A percentile compares a stretch with the other conserved stretches of the same genome.
phyloP scores from a whole-genome alignment of 2,888 invertebrate species.

The Drosophila koepferae region DNA sequence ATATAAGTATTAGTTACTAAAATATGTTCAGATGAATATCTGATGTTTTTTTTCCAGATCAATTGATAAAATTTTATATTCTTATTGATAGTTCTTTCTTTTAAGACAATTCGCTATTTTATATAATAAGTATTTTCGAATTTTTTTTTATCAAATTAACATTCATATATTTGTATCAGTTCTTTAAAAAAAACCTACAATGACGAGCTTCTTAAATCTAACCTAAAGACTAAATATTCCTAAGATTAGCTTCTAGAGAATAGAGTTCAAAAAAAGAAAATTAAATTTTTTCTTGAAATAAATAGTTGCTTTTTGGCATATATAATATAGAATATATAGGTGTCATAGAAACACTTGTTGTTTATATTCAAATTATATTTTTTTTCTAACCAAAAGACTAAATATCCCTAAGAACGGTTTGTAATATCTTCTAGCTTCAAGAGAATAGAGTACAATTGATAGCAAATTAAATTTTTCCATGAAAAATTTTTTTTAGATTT shows the following conservation, averaged over 20 bases:
- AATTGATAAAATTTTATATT: background rate
- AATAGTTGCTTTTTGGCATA: background rate
- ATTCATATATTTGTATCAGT: background rate
- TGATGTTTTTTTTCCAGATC: background rate
- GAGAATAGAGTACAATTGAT: too few species aligned
- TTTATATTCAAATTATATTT: background rate
- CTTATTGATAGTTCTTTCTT: too few species aligned
- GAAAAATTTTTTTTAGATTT: too few species aligned
- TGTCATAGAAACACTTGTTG: too few species aligned
- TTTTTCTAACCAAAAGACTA: background rate
- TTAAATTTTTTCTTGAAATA: background rate
- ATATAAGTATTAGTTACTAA: background rate
- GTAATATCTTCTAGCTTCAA: too few species aligned
- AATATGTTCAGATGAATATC: too few species aligned
- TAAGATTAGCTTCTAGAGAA: background rate
- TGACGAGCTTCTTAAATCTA: constrained; percentile 1
- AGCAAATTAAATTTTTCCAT: too few species aligned
- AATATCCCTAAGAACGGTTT: too few species aligned
- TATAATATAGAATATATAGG: background rate
- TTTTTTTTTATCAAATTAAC: background rate
- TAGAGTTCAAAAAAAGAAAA: background rate
- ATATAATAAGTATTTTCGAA: too few species aligned
- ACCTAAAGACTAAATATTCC: constrained; percentile 11
- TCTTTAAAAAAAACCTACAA: background rate
- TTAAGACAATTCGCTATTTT: too few species aligned